Evolutionary conservation across 2,113 vertebrate genomes (phyloP).

Genomic region (Gasterosteus aculeatus): DNA sequence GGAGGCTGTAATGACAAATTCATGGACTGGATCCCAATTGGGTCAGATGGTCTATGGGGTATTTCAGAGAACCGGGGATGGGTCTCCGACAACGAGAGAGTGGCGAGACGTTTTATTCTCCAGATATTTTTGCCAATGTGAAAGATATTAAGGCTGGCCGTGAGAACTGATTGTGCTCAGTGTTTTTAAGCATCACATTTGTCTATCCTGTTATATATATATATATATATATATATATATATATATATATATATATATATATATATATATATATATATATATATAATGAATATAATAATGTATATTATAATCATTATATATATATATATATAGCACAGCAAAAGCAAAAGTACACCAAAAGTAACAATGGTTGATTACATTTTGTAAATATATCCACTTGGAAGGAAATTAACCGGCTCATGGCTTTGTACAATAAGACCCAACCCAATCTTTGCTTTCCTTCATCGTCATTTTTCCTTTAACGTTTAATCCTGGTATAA

Average conservation of each 20-base stretch:
- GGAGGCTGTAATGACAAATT: conserved; percentile 49
- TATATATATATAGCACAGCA: too few species aligned
- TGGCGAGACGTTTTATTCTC: conserved; percentile 10
- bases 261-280: too few species aligned
- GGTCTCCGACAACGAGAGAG: conserved; percentile 19
- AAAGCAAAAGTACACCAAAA: too few species aligned
- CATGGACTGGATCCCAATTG: conserved; percentile 65
- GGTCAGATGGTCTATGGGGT: conserved; percentile 62
- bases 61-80: conserved; percentile 21
- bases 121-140: not conserved
- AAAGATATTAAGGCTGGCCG: not conserved
- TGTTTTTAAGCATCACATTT: not conserved
- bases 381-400: not conserved
- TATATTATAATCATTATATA: too few species aligned
- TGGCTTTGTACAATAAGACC: not conserved
- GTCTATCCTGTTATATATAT: not conserved
- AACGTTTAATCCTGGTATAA: not conserved
- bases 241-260: too few species aligned
- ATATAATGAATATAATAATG: too few species aligned
- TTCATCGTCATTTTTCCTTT: not conserved
- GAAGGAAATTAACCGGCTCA: not conserved
- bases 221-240: not conserved
- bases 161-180: not conserved
- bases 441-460: not conserved
- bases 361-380: not conserved